Base-by-base conservation (phyloP, 2,797 vertebrate genomes). In the Lepilemur ruficaudatus region DNA sequence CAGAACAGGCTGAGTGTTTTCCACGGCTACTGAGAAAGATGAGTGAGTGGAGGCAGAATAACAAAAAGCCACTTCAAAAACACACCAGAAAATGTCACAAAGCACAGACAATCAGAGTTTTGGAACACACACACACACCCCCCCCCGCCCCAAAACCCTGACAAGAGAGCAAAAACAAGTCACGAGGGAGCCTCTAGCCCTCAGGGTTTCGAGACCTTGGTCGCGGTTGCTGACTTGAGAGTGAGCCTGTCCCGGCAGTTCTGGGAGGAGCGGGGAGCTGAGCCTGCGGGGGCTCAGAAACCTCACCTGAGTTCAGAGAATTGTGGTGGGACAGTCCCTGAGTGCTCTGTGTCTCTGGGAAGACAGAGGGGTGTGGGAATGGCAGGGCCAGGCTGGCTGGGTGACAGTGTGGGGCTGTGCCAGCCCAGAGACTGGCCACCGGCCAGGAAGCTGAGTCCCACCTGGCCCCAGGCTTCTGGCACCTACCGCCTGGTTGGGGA, bases 31-130 rank as follows among this genome's bases (percentile, higher is more conserved):
- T 13, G 93, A 97, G 94, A 93, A 87, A 95, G 86, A 87, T 15
- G 48, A 96, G 80, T 18, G 38, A 78, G 1, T 78, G 9, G 18
- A 75, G 88, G 55, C 0, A 22, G 87, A 97, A 96, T 94, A 98
- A 23, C 94, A 91, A 97, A 96, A 98, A 98, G 98, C 98, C 98
- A 98, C 98, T 98, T 98, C 98, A 98, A 98, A 98, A 98, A 98
- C 97, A 98, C 73, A 78, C 46, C 93, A 93, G 96, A 96, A 96
- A 97, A 96, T 98, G 69, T 86, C 96, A 96, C 55, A 95, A 94
- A 96, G 97, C 93, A n/a, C 84, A 95, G 0, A 22, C 75, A 57
- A 87, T 73, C 86, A 70, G 87, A 97, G 96, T 86, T 93, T 76
- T 98, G 96, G 97, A 88, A 98, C 28, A 67, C 38, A 73, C 41